Percentiles rank a stretch among this genome's conserved stretches.
Evolutionary conservation across 2,797 vertebrate genomes (phyloP).

Genomic region (Clarias pachynema): DNA sequence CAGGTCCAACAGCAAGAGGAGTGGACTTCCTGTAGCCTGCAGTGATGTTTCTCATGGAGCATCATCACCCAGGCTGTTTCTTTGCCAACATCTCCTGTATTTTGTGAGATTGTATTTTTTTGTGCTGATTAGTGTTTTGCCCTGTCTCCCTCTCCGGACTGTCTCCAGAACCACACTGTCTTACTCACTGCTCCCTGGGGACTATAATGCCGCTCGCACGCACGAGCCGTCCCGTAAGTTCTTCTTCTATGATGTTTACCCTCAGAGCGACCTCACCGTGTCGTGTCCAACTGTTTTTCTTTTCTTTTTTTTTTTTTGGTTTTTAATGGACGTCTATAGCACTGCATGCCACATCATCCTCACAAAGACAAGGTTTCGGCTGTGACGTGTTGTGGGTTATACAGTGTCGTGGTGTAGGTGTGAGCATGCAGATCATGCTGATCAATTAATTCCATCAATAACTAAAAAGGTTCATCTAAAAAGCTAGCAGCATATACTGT

Average conservation of each 20-base stretch:
- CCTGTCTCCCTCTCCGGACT: slow-evolving; percentile 53
- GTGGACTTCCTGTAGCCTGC: slow-evolving; percentile 39
- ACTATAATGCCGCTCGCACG: slow-evolving; percentile 91
- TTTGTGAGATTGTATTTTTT: slow-evolving; percentile 41
- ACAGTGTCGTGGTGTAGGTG: slow-evolving; percentile 44
- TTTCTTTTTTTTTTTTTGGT: too few species aligned
- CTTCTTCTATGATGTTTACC: slow-evolving; percentile 71
- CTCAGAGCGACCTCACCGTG: slow-evolving; percentile 49
- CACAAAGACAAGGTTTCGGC: slow-evolving; percentile 65
- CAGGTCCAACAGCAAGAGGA: slow-evolving; percentile 55
- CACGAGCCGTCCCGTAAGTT: slow-evolving; percentile 92
- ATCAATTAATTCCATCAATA: slow-evolving; percentile 35
- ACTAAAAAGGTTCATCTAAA: slow-evolving; percentile 44
- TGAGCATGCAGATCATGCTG: slow-evolving; percentile 50
- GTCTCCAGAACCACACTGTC: slow-evolving; percentile 98
- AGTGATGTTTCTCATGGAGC: slow-evolving; percentile 39
- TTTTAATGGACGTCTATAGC: slow-evolving; percentile 55
- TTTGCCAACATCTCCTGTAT: slow-evolving; percentile 38
- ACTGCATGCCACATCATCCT: slow-evolving; percentile 64
- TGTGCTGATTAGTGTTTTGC: slow-evolving; percentile 50
- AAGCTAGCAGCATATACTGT: slow-evolving; percentile 32
- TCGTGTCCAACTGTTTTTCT: slow-evolving; percentile 57
- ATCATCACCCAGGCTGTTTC: slow-evolving; percentile 18
- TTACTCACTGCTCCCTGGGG: slow-evolving; percentile 99
- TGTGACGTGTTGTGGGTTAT: slow-evolving; percentile 34